phyloP scores from a whole-genome alignment of 2,888 invertebrate species.

The Heteromurus nitidus region DNA sequence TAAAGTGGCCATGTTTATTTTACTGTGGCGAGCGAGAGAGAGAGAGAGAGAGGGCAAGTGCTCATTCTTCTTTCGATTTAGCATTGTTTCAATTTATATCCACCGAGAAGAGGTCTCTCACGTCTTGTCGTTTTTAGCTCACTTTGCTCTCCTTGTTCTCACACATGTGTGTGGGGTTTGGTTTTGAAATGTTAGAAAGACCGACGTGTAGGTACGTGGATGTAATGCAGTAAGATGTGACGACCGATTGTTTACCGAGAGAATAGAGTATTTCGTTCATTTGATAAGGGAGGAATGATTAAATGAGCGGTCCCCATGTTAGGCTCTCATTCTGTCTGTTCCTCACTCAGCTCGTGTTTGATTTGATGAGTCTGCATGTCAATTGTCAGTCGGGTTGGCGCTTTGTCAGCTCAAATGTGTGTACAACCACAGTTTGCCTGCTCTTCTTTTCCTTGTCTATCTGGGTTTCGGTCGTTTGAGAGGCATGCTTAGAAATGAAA shows the following conservation, averaged over 20 bases:
- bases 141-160: conserved; percentile 11
- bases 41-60: neutral
- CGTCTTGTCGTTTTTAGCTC: conserved; percentile 3
- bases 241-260: conserved; percentile 56
- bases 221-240: conserved; percentile 37
- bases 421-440: conserved; percentile 43
- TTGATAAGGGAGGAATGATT: conserved; percentile 48
- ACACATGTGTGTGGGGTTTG: no score
- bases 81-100: conserved; percentile 44
- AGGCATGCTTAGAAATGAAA: conserved; percentile 24
- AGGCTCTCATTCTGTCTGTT: conserved; percentile 46
- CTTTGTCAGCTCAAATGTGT: conserved; percentile 66
- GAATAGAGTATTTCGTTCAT: conserved; percentile 36
- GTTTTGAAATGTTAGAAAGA: neutral
- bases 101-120: conserved; percentile 32
- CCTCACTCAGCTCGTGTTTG: conserved; percentile 53
- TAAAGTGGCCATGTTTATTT: conserved; percentile 65
- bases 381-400: conserved; percentile 65
- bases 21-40: conserved; percentile 15
- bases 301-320: conserved; percentile 52
- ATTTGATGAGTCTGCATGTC: conserved; percentile 65
- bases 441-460: conserved; percentile 12
- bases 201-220: neutral
- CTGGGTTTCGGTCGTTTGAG: conserved; percentile 4
- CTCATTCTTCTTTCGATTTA: conserved; percentile 22